Conservation (phyloP, 2,888 invertebrate species). For the Mayetiola destructor region DNA sequence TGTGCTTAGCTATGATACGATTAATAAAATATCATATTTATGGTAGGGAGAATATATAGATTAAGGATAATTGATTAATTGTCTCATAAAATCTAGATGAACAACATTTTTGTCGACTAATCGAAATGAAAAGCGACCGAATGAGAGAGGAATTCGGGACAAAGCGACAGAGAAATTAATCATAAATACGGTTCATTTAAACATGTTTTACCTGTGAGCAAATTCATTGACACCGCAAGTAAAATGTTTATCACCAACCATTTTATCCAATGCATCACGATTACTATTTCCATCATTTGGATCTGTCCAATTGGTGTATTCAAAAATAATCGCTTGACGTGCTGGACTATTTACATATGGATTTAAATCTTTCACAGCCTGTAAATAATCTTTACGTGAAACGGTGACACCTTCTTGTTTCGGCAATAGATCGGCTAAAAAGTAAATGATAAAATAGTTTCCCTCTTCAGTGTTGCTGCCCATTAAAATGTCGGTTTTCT, state of each 20-base stretch:
- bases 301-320: slow-evolving; percentile 83
- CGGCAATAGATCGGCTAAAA: slow-evolving; percentile 67
- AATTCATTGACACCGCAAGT: slow-evolving; percentile 91
- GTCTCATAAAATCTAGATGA: no score
- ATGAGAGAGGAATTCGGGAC: not conserved
- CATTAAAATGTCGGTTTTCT: slow-evolving; percentile 80
- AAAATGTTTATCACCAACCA: slow-evolving; percentile 90
- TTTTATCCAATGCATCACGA: slow-evolving; percentile 73
- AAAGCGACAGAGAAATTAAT: no score
- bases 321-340: slow-evolving; percentile 77
- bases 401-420: slow-evolving; percentile 77
- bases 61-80: no score
- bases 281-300: slow-evolving; percentile 74
- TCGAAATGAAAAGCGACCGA: not conserved
- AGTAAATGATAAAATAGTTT: slow-evolving; percentile 87
- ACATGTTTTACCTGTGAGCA: slow-evolving; percentile 44
- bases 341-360: slow-evolving; percentile 70
- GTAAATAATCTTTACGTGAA: slow-evolving; percentile 59
- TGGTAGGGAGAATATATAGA: no score
- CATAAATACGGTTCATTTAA: not conserved
- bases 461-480: slow-evolving; percentile 91
- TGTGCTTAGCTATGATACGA: no score
- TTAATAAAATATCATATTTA: no score
- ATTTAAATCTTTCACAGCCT: slow-evolving; percentile 66
- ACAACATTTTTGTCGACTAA: no score